Evolutionary conservation across 1,140 invertebrate species (phyloP).

Genomic region (Magallana gigas): DNA sequence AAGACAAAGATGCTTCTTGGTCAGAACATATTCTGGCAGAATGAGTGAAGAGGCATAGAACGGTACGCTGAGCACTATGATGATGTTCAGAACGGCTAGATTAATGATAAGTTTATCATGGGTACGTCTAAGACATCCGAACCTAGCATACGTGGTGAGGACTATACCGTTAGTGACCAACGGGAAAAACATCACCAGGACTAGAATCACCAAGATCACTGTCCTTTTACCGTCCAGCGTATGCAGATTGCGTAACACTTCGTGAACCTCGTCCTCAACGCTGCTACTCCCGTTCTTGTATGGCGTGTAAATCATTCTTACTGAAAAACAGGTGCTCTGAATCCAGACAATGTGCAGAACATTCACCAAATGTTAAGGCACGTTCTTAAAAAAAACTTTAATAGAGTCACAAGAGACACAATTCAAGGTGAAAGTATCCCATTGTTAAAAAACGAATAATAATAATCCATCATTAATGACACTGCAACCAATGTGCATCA

Average conservation of each 20-base stretch:
- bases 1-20: constrained; percentile 38
- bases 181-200: not conserved
- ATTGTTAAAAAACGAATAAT: too few species aligned
- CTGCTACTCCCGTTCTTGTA: not conserved
- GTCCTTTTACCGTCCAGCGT: constrained; percentile 25
- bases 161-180: constrained; percentile 21
- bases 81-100: constrained; percentile 39
- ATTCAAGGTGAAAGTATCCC: too few species aligned
- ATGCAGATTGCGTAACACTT: constrained; percentile 14
- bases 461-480: too few species aligned
- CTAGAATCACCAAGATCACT: not conserved
- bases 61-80: constrained; percentile 34
- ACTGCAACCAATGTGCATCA: too few species aligned
- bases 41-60: constrained; percentile 42
- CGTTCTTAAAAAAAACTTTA: too few species aligned
- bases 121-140: constrained; percentile 32
- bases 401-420: too few species aligned
- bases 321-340: not conserved
- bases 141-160: not conserved
- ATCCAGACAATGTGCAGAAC: too few species aligned
- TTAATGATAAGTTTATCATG: constrained; percentile 44
- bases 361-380: too few species aligned
- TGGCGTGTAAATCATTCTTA: constrained; percentile 14
- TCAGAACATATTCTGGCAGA: constrained; percentile 14
- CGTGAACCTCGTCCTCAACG: not conserved